Base-by-base conservation (phyloP, 2,113 vertebrate species). In the Pithys albifrons region DNA sequence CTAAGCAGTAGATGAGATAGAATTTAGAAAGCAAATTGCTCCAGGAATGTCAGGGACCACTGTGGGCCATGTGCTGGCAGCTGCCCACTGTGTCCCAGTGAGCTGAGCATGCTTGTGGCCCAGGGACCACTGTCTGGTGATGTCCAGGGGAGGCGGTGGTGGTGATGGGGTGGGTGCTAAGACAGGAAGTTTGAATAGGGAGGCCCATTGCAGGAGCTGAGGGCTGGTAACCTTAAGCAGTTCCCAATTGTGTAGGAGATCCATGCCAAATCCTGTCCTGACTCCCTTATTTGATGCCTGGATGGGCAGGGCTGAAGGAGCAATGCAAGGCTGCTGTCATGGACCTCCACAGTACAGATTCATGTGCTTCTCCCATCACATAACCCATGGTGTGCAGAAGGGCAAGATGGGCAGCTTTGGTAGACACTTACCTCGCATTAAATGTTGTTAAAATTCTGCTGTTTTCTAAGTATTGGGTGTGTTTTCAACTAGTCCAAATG, bases 101-200 rank as follows among this genome's bases (percentile, higher is more conserved):
- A 45, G 51, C 12, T 1, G 0, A 14, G 33, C 0, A 2, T 19
- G 12, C 28, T 14, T 0, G 1, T 18, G 19, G 27, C 37, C 13
- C 1, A 1, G 19, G 19, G 14, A 2, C 37, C 5, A 0, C 17
- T 48, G 46, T 9, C 33, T 1, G 0, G 35, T 14, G 43, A 29
- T 22, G 12, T 12, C 49, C 62, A 75, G n/a, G 25, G 0, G 1
- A 58, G 15, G 33, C 27, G 19, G 35, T 2, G 1, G 54, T 1
- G 1, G 10, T 45, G 7, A 41, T 9, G 19, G 39, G 18, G 37
- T 46, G 55, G 14, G 28, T 57, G 12, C 17, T 0, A 15, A 69
- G 41, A 37, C 6, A 16, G 48, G 22, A 2, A 3, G 5, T 19
- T 0, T 1, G 16, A 33, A 7, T 1, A 1, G 24, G 28, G 35